A percentile compares a stretch with the other conserved stretches of the same genome.
Evolutionary conservation across 2,888 invertebrate species (phyloP).

Genomic region (Timandra comae): DNA sequence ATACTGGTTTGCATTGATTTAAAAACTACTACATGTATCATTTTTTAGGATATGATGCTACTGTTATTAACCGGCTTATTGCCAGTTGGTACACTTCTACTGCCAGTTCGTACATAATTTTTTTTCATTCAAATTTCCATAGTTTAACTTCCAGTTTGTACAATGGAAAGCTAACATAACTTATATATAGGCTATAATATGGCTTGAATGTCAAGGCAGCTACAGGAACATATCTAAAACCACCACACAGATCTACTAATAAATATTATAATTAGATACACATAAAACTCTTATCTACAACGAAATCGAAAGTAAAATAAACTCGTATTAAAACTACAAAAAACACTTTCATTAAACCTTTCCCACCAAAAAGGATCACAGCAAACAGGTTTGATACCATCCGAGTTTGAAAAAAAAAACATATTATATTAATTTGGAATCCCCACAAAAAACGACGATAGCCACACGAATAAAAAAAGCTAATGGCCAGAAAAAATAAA

Average conservation of each 20-base stretch:
- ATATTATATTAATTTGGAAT: constrained; percentile 74
- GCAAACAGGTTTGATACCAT: constrained; percentile 59
- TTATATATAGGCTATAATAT: too few relatives aligned
- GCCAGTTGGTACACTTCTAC: too few relatives aligned
- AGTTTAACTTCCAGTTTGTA: too few relatives aligned
- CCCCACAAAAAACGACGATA: constrained; percentile 71
- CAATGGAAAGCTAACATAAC: too few relatives aligned
- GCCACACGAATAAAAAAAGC: constrained; percentile 64
- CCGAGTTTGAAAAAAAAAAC: constrained; percentile 39
- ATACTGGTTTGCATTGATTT: too few relatives aligned
- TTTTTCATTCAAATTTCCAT: too few relatives aligned
- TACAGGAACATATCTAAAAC: not conserved
- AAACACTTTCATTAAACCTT: constrained; percentile 71
- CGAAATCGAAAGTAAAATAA: constrained; percentile 63
- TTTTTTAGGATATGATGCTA: too few relatives aligned
- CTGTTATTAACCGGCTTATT: too few relatives aligned
- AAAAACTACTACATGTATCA: too few relatives aligned
- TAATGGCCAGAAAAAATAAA: constrained; percentile 69
- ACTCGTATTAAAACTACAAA: constrained; percentile 40
- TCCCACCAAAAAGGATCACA: constrained; percentile 49
- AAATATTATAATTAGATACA: constrained; percentile 1
- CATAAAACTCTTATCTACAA: constrained; percentile 15
- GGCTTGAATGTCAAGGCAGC: too few relatives aligned
- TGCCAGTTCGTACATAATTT: too few relatives aligned
- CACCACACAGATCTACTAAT: not conserved